Percentiles rank a stretch among this genome's conserved stretches.
phyloP scores from a whole-genome alignment of 1,140 invertebrate species.

The Solenopsis fugax region DNA sequence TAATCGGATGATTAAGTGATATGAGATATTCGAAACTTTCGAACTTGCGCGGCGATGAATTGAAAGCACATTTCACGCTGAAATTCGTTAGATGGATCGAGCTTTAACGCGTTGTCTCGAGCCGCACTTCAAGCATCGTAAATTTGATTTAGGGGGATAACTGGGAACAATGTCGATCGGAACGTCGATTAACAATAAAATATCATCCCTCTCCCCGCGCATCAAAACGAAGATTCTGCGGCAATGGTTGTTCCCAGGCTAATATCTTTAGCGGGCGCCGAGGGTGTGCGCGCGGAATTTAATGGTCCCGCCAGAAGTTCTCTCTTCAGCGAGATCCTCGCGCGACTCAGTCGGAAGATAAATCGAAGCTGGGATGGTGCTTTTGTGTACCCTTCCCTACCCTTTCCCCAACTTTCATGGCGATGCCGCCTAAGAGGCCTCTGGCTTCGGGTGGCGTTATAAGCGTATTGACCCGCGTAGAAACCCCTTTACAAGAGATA shows the following conservation, averaged over 20 bases:
- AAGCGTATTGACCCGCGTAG: constrained; percentile 40
- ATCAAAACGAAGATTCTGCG: constrained; percentile 52
- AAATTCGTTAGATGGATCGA: constrained; percentile 24
- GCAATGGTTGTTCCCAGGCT: constrained; percentile 23
- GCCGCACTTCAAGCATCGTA: constrained; percentile 27
- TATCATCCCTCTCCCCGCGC: constrained; percentile 36
- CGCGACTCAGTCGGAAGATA: constrained; percentile 65
- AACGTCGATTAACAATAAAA: constrained; percentile 59
- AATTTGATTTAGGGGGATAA: constrained; percentile 63
- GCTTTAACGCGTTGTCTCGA: constrained; percentile 19
- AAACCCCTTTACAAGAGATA: constrained; percentile 15
- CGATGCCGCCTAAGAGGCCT: constrained; percentile 23
- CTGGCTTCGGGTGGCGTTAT: constrained; percentile 32
- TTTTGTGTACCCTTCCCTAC: constrained; percentile 57
- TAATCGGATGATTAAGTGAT: constrained; percentile 7
- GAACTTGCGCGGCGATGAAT: constrained; percentile 20
- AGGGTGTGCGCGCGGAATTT: constrained; percentile 52
- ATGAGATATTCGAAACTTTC: neutral
- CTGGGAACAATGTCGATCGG: constrained; percentile 35
- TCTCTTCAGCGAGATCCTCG: constrained; percentile 57
- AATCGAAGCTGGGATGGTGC: constrained; percentile 60
- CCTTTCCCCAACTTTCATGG: constrained; percentile 35
- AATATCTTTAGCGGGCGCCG: constrained; percentile 41
- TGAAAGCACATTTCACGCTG: neutral
- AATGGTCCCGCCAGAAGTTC: constrained; percentile 69